Percentiles rank a stretch among this genome's conserved stretches.
Conservation (phyloP, 2,888 invertebrate species). For the Morpho deidamia region DNA sequence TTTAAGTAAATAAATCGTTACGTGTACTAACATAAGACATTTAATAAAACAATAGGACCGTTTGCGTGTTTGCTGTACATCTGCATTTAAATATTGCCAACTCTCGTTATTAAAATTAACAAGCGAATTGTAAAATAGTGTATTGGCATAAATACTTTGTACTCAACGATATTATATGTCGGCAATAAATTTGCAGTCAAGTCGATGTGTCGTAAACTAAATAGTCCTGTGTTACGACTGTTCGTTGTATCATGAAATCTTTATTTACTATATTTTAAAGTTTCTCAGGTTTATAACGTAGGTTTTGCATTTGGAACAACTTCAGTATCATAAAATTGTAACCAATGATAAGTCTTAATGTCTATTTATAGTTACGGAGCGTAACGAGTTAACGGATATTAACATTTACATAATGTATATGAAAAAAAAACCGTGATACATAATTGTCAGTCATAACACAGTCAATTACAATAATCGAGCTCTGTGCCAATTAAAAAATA, state of each 20-base stretch:
- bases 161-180: slow-evolving; percentile 29
- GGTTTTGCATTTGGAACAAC: no score
- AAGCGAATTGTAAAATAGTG: slow-evolving; percentile 10
- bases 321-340: no score
- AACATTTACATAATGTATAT: slow-evolving; percentile 4
- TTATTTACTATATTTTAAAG: no score
- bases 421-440: slow-evolving; percentile 6
- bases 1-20: slow-evolving; percentile 9
- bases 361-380: background rate
- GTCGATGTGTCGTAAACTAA: slow-evolving; percentile 24
- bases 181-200: slow-evolving; percentile 28
- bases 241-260: slow-evolving; percentile 12
- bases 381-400: background rate
- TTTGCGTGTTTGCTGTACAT: background rate
- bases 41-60: background rate
- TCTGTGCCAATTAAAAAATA: slow-evolving; percentile 23
- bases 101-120: background rate
- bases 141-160: slow-evolving; percentile 33
- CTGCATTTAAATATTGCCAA: slow-evolving; percentile 1
- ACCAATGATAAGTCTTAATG: background rate
- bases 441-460: slow-evolving; percentile 25
- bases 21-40: background rate
- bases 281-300: no score
- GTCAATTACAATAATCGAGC: slow-evolving; percentile 23
- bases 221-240: slow-evolving; percentile 22